Conservation (phyloP, 2,113 vertebrate genomes). For the Xiphophorus hellerii region DNA sequence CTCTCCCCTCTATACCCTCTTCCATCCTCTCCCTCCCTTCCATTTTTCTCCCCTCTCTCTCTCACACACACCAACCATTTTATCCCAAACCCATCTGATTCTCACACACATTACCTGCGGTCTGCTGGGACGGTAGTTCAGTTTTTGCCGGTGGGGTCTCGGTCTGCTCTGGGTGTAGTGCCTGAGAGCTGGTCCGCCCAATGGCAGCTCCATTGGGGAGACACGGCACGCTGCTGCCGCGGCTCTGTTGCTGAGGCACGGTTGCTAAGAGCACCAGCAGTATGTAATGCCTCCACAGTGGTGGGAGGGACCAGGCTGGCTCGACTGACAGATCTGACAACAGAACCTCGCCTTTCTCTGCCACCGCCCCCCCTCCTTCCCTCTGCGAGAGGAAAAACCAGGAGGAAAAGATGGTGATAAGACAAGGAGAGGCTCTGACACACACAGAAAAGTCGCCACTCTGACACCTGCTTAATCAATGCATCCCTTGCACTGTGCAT, state of each 20-base stretch:
- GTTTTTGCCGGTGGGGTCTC: slow-evolving; percentile 78
- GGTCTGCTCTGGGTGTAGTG: slow-evolving; percentile 81
- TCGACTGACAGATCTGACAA: slow-evolving; percentile 78
- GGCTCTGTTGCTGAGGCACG: slow-evolving; percentile 77
- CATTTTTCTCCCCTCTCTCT: slow-evolving; percentile 51
- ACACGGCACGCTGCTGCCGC: slow-evolving; percentile 78
- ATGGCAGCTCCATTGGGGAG: slow-evolving; percentile 82
- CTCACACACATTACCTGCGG: slow-evolving; percentile 67
- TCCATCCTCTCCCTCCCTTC: slow-evolving; percentile 64
- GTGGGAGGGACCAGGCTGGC: slow-evolving; percentile 69
- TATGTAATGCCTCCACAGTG: slow-evolving; percentile 74
- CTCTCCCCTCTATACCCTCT: slow-evolving; percentile 70
- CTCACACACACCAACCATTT: slow-evolving; percentile 53
- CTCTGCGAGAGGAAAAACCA: slow-evolving; percentile 51
- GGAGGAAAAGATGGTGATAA: slow-evolving; percentile 52
- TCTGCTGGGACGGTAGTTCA: slow-evolving; percentile 77
- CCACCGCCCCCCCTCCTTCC: slow-evolving; percentile 53
- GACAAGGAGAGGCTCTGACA: slow-evolving; percentile 38
- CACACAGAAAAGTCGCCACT: slow-evolving; percentile 27
- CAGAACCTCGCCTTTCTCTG: slow-evolving; percentile 73
- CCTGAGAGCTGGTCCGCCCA: slow-evolving; percentile 79
- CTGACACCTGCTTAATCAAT: slow-evolving; percentile 11
- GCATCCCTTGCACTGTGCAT: background rate
- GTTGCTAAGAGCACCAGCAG: slow-evolving; percentile 80
- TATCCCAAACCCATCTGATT: slow-evolving; percentile 32